A percentile compares a stretch with the other conserved stretches of the same genome.
These are phyloP conservation scores for Prolemur simus DNA, from an alignment of 2,113 vertebrate species.

Conservation along the genomic window DNA sequence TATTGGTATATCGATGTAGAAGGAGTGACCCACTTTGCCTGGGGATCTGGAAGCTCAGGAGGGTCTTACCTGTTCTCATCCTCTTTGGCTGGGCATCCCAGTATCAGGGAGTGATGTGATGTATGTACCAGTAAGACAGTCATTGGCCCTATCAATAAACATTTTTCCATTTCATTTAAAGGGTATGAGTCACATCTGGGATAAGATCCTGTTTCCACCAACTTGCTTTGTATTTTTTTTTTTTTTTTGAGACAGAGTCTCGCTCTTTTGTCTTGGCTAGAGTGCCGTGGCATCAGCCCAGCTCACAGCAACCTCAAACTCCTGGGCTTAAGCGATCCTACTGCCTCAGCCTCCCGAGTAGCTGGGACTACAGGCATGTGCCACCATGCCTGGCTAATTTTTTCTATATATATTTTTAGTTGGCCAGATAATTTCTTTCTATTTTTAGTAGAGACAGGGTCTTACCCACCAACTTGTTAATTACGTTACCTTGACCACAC, in stretches of 20 bases:
- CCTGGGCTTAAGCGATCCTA: no score
- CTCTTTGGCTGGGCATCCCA: background rate
- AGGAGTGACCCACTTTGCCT: background rate
- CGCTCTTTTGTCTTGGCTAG: no score
- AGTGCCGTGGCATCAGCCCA: no score
- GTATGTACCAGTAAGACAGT: background rate
- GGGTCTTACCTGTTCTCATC: background rate
- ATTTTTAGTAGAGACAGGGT: no score
- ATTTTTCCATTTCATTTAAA: background rate
- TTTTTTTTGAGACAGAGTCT: no score
- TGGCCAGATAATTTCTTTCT: no score
- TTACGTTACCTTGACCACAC: constrained; percentile 4
- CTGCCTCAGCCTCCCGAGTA: no score
- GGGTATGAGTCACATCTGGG: background rate
- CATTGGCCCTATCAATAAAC: background rate
- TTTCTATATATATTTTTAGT: no score
- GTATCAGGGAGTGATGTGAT: background rate
- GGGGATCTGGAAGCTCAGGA: background rate
- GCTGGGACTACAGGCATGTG: no score
- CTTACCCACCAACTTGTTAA: background rate
- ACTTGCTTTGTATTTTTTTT: no score
- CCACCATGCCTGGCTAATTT: no score
- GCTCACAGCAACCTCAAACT: no score
- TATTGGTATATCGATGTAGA: background rate
- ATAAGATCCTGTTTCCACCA: background rate